Base-by-base conservation (phyloP, 2,113 vertebrate species). In the Macquaria ambigua region DNA sequence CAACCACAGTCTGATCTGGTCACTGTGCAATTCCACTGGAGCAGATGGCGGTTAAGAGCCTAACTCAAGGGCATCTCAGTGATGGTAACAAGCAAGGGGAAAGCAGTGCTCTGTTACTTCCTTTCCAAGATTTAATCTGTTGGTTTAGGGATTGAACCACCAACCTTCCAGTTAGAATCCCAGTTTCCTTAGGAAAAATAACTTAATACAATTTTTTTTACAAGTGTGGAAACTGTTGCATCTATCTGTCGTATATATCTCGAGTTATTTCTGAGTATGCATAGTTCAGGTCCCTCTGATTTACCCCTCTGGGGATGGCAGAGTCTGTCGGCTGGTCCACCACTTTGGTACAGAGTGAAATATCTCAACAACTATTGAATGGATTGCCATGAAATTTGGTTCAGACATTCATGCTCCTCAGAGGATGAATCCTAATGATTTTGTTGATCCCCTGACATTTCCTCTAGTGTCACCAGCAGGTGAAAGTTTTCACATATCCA, bases 31-130 rank as follows among this genome's bases (percentile, higher is more conserved):
- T 59, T 76, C 59, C 10, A 10, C 37, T 48, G 69, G 64, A 83
- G 70, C 63, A 63, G 43, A 64, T 68, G 58, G 46, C 63, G 70
- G 75, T 82, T 79, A 48, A 67, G 46, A 53, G 62, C 34, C 34
- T 58, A 71, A 74, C 85, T 89, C 64, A 83, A 86, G 83, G 75
- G 59, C 74, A 77, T 82, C 72, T 79, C 61, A 61, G 74, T 52
- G 70, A 20, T 21, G 46, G n/a, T 31, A 81, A 59, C 12, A 9
- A 63, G 73, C n/a, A 9, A 4, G 7, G 18, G 25, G 21, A n/a
- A 48, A 61, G 18, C 34, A 9, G 4, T 5, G 53, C 56, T 53
- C 46, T 43, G 1, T 58, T 68, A 39, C 41, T 53, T 79, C 46
- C 46, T 61, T 21, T 71, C 68, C 61, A 37, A 73, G 56, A 71